Percentiles rank a stretch among this genome's conserved stretches.
Conservation (phyloP, 2,797 vertebrate species). For the Phalanger gymnotis region DNA sequence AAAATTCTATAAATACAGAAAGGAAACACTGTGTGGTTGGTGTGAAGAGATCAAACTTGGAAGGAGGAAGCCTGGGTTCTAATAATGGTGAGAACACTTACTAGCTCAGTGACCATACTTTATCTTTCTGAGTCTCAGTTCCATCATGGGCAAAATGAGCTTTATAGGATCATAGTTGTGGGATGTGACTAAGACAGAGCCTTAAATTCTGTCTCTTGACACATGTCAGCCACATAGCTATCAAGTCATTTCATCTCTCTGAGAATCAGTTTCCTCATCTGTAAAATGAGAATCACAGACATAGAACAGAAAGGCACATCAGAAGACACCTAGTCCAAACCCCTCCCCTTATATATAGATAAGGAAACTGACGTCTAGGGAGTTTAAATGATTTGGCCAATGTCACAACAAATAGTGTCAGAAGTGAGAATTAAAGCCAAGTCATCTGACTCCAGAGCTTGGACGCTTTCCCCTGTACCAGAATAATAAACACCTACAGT, state of each 20-base stretch:
- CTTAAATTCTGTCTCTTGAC: neutral
- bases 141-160: neutral
- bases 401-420: neutral
- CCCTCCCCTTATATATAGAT: neutral
- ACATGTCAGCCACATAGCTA: neutral
- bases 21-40: neutral
- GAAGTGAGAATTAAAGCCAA: neutral
- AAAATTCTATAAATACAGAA: neutral
- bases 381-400: neutral
- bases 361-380: neutral
- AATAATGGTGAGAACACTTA: neutral
- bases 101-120: neutral
- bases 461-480: neutral
- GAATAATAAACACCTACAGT: neutral
- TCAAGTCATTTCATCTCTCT: neutral
- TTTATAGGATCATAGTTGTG: neutral
- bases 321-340: neutral
- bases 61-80: neutral
- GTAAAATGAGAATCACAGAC: neutral
- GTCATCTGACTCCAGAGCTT: neutral
- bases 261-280: neutral
- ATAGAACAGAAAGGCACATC: neutral
- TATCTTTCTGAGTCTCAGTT: neutral
- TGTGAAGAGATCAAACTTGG: neutral
- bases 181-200: neutral